Percentiles rank a stretch among this genome's conserved stretches.
These are phyloP conservation scores for Hippocampus barbouri DNA, from an alignment of 2,113 vertebrate genomes.

Conservation along the genomic window DNA sequence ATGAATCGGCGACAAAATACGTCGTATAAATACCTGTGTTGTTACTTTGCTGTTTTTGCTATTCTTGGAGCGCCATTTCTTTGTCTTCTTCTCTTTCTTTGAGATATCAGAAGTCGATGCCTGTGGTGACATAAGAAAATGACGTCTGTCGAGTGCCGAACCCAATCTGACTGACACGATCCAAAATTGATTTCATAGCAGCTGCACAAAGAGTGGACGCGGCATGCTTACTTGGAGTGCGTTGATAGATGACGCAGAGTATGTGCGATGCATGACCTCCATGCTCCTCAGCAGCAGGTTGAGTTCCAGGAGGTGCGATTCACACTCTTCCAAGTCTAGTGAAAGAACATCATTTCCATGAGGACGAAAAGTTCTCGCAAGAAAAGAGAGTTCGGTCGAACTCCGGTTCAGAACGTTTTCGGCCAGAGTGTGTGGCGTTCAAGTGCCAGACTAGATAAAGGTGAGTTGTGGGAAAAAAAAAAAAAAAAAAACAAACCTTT, in stretches of 20 bases:
- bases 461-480: neutral
- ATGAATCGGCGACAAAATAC: neutral
- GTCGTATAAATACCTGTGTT: slow-evolving; percentile 68
- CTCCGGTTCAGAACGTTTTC: too few species aligned
- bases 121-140: slow-evolving; percentile 50
- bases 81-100: slow-evolving; percentile 90
- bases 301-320: slow-evolving; percentile 82
- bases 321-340: slow-evolving; percentile 84
- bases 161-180: neutral
- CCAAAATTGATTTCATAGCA: neutral
- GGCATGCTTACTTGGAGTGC: slow-evolving; percentile 51
- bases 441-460: neutral
- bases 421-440: neutral
- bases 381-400: neutral
- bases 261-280: slow-evolving; percentile 90
- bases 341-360: neutral
- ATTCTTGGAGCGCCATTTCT: slow-evolving; percentile 84
- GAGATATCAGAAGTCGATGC: slow-evolving; percentile 82
- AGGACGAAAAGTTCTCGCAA: neutral
- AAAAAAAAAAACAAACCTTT: slow-evolving; percentile 74
- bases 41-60: slow-evolving; percentile 76
- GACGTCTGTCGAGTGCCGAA: neutral
- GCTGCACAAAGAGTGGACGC: neutral
- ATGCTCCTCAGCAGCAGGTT: slow-evolving; percentile 87
- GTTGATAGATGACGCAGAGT: slow-evolving; percentile 82